A percentile compares a stretch with the other conserved stretches of the same genome.
Evolutionary conservation across 2,888 invertebrate species (phyloP).

Genomic region (Branchellion lobata): DNA sequence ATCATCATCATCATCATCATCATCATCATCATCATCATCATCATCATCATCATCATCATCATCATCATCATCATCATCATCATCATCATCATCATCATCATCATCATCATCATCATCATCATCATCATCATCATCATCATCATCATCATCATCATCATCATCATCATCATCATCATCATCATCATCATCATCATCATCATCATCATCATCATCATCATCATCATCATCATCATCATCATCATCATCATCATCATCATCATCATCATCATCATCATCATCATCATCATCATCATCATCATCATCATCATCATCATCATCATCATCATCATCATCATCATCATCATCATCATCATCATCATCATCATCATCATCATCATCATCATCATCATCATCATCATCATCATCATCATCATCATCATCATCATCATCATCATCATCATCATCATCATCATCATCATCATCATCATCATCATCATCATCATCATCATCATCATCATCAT

Average conservation of each 20-base stretch:
- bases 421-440: not conserved
- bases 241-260: not conserved
- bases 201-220: slow-evolving; percentile 6
- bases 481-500: not conserved
- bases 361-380: not conserved
- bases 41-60: not conserved
- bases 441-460: not conserved
- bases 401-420: not conserved
- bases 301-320: not conserved
- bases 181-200: not conserved
- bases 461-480: not conserved
- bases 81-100: not conserved
- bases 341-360: not conserved
- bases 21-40: not conserved
- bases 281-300: not conserved
- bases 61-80: not conserved
- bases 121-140: not conserved
- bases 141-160: slow-evolving; percentile 5
- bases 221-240: not conserved
- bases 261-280: slow-evolving; percentile 10
- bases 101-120: not conserved
- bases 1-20: not conserved
- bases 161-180: not conserved
- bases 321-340: slow-evolving; percentile 2
- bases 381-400: not conserved